Evolutionary conservation across 2,888 invertebrate genomes (phyloP).

Genomic region (Cerceris rybyensis): DNA sequence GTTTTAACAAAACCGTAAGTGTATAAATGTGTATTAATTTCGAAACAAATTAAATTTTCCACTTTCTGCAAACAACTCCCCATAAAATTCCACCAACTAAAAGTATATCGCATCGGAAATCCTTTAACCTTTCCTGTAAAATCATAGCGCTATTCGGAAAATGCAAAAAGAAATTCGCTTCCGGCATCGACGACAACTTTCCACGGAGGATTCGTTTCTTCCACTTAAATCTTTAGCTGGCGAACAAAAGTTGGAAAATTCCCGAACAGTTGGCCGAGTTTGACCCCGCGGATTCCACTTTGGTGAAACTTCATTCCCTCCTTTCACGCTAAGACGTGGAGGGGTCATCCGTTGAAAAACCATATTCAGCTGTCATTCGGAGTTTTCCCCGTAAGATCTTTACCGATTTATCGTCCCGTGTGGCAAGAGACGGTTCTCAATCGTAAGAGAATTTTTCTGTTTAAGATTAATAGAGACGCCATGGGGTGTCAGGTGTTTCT

Average conservation of each 20-base stretch:
- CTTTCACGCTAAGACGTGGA: background rate
- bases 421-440: background rate
- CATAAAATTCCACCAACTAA: too few relatives aligned
- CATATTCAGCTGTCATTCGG: slow-evolving; percentile 17
- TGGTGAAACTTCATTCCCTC: slow-evolving; percentile 42
- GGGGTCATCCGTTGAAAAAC: slow-evolving; percentile 22
- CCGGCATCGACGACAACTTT: slow-evolving; percentile 1
- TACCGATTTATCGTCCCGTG: slow-evolving; percentile 18
- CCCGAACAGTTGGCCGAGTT: slow-evolving; percentile 45
- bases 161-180: slow-evolving; percentile 38
- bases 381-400: background rate
- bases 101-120: too few relatives aligned
- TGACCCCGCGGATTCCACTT: slow-evolving; percentile 24
- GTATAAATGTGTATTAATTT: background rate
- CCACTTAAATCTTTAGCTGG: slow-evolving; percentile 46
- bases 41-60: background rate
- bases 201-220: slow-evolving; percentile 53
- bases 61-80: background rate
- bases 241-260: slow-evolving; percentile 52
- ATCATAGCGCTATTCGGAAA: too few relatives aligned
- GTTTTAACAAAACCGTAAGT: too few relatives aligned
- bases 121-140: too few relatives aligned
- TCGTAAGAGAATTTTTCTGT: slow-evolving; percentile 32
- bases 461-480: slow-evolving; percentile 35
- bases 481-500: slow-evolving; percentile 35